Percentiles rank a stretch among this genome's conserved stretches.
Conservation (phyloP, 2,797 vertebrate genomes). For the Sphenopsis melanotis region DNA sequence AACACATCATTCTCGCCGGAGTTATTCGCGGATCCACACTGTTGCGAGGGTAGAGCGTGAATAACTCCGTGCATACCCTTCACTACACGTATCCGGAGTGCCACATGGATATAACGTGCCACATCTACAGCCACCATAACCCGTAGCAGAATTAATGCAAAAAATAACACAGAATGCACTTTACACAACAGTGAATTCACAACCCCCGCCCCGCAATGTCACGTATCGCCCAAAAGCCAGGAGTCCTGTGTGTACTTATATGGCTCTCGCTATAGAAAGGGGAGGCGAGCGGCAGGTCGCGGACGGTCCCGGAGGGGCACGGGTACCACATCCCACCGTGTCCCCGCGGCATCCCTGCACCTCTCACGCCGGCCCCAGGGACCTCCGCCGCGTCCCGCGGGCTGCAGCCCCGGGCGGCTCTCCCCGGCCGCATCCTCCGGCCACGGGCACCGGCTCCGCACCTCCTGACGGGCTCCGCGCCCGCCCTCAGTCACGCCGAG, state of each 20-base stretch:
- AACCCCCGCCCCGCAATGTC: rapidly evolving
- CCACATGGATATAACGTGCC: not conserved
- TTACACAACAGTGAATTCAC: no score
- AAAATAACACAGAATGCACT: not conserved
- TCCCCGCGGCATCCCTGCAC: not conserved
- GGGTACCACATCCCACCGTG: not conserved
- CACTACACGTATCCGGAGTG: rapidly evolving
- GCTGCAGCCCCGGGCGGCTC: not conserved
- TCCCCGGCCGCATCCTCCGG: not conserved
- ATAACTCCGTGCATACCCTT: rapidly evolving
- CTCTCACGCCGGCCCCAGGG: not conserved
- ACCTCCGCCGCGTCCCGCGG: not conserved
- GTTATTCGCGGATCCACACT: rapidly evolving
- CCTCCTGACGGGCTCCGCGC: not conserved
- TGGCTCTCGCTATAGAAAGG: rapidly evolving
- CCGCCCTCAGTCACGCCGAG: not conserved
- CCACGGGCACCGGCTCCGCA: not conserved
- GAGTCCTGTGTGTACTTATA: rapidly evolving
- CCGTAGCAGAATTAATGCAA: rapidly evolving
- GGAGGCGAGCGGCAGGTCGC: not conserved
- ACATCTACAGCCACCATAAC: not conserved
- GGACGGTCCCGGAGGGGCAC: not conserved
- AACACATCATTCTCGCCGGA: not conserved
- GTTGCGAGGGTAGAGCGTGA: rapidly evolving
- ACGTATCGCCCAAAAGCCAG: rapidly evolving